These are phyloP conservation scores for Aphelocoma coerulescens DNA, from an alignment of 2,113 vertebrate species.

Conservation along the genomic window DNA sequence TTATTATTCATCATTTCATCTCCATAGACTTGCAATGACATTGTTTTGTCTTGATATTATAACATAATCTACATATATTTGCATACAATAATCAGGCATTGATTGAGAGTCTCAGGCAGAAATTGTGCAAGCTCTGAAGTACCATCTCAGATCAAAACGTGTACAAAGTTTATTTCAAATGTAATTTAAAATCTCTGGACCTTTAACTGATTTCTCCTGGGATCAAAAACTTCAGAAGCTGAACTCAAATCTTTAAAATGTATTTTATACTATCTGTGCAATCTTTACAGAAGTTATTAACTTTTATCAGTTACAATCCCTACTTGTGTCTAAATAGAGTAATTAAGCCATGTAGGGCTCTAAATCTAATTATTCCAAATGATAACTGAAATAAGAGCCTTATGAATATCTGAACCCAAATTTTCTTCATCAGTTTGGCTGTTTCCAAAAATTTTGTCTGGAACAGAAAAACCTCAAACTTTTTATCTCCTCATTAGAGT, in stretches of 20 bases:
- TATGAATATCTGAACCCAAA: neutral
- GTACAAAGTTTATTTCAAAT: neutral
- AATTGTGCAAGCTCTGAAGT: neutral
- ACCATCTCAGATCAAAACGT: neutral
- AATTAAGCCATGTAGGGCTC: neutral
- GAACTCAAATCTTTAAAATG: neutral
- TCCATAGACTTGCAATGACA: neutral
- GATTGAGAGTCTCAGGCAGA: neutral
- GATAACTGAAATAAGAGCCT: neutral
- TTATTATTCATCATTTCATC: conserved; percentile 24
- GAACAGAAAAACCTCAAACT: neutral
- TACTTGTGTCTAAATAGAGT: neutral
- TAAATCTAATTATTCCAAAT: neutral
- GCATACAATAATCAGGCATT: neutral
- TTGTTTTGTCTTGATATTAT: conserved; percentile 38
- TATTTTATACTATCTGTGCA: neutral
- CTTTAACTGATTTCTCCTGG: neutral
- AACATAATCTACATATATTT: conserved; percentile 43
- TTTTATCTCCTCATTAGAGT: neutral
- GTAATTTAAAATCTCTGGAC: neutral
- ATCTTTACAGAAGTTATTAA: neutral
- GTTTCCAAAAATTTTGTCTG: neutral
- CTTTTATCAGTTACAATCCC: neutral
- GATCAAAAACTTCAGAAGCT: neutral
- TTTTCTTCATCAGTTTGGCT: neutral